These are phyloP conservation scores for Phaonia tiefii DNA, from an alignment of 2,888 invertebrate species.

Conservation along the genomic window DNA sequence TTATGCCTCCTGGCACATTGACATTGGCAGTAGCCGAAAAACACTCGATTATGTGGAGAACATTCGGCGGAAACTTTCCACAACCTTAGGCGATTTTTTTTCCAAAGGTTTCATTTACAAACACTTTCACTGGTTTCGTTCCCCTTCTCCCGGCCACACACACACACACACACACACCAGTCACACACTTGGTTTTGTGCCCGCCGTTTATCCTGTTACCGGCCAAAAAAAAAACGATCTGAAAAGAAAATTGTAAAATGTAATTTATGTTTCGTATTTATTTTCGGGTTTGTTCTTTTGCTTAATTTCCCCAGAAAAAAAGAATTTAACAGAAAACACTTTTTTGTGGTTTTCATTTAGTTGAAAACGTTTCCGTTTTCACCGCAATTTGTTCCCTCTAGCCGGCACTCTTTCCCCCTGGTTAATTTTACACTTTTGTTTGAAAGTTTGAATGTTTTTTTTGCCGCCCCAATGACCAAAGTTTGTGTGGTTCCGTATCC, in stretches of 20 bases:
- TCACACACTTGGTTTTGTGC: too few relatives aligned
- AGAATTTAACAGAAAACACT: neutral
- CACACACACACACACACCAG: neutral
- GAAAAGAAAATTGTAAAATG: conserved; percentile 21
- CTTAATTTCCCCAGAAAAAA: neutral
- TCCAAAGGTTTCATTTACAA: neutral
- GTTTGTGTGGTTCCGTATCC: too few relatives aligned
- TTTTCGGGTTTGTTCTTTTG: conserved; percentile 26
- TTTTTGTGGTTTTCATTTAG: conserved; percentile 10
- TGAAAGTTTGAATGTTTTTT: too few relatives aligned
- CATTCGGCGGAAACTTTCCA: neutral
- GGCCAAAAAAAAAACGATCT: neutral
- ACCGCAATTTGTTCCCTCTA: neutral
- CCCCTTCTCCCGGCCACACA: neutral
- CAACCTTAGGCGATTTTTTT: neutral
- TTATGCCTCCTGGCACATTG: conserved; percentile 24
- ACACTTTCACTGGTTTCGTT: neutral
- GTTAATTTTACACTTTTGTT: conserved; percentile 10
- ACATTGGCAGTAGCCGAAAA: conserved; percentile 6
- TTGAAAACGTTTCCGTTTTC: neutral
- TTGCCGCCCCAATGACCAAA: too few relatives aligned
- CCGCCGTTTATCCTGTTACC: neutral
- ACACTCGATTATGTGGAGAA: neutral
- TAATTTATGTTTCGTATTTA: conserved; percentile 15
- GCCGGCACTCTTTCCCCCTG: neutral